Evolutionary conservation across 1,140 invertebrate genomes (phyloP).

Genomic region (Dinoponera quadriceps): DNA sequence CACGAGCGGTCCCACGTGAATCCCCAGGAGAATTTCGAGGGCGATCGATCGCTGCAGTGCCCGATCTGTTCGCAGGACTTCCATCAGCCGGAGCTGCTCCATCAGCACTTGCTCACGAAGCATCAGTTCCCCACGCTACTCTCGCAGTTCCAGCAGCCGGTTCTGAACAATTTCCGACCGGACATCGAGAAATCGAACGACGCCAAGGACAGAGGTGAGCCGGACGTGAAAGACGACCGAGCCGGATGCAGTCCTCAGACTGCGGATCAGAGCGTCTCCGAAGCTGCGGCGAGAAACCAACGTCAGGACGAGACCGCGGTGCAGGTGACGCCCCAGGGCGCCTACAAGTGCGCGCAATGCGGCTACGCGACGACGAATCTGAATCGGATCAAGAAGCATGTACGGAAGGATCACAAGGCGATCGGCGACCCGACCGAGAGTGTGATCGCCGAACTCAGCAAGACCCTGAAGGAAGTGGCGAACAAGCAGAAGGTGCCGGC

Average conservation of each 20-base stretch:
- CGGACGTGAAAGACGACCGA: slow-evolving; percentile 76
- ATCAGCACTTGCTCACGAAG: slow-evolving; percentile 87
- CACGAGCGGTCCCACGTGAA: slow-evolving; percentile 94
- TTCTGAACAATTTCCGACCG: slow-evolving; percentile 67
- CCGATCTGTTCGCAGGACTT: slow-evolving; percentile 88
- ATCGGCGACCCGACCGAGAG: slow-evolving; percentile 82
- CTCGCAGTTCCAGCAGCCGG: slow-evolving; percentile 81
- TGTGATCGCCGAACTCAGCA: slow-evolving; percentile 84
- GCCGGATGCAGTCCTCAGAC: slow-evolving; percentile 73
- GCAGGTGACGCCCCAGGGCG: slow-evolving; percentile 82
- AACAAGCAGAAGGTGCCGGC: slow-evolving; percentile 87
- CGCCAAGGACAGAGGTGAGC: slow-evolving; percentile 44
- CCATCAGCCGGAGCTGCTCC: slow-evolving; percentile 86
- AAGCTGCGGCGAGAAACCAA: slow-evolving; percentile 69
- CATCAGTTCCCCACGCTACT: slow-evolving; percentile 87
- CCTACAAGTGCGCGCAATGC: slow-evolving; percentile 89
- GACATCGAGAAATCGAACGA: slow-evolving; percentile 73
- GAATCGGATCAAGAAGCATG: slow-evolving; percentile 88
- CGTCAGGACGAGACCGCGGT: slow-evolving; percentile 81
- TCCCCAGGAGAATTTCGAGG: slow-evolving; percentile 69
- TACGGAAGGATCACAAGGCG: slow-evolving; percentile 87
- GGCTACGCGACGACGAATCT: slow-evolving; percentile 88
- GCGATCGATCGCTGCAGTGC: slow-evolving; percentile 84
- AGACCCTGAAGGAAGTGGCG: slow-evolving; percentile 86
- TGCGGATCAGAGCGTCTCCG: slow-evolving; percentile 51